Conservation (phyloP, 2,113 vertebrate species). For the Oncorhynchus keta region DNA sequence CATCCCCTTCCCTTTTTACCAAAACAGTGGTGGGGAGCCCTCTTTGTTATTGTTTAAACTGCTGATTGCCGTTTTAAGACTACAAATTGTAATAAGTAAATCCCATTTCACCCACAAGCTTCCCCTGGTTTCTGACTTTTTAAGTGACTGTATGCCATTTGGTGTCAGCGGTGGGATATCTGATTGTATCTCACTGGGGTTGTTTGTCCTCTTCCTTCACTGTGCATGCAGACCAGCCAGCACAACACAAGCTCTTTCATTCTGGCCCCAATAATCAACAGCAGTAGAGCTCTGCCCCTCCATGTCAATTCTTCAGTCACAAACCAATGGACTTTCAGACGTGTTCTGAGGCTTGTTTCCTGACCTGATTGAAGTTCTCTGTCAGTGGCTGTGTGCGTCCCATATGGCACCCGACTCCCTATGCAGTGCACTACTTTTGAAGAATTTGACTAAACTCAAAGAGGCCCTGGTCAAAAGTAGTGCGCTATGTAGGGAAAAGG, state of each 20-base stretch:
- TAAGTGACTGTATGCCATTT: no score
- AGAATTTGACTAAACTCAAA: no score
- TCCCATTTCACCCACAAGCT: no score
- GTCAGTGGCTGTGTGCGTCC: background rate
- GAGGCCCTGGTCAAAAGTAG: no score
- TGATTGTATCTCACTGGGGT: background rate
- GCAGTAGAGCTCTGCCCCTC: background rate
- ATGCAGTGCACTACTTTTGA: no score
- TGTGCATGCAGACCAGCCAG: background rate
- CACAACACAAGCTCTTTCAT: no score
- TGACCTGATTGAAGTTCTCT: slow-evolving; percentile 64
- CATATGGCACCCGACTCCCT: no score
- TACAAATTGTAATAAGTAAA: background rate
- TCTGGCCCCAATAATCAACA: background rate
- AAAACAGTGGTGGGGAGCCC: no score
- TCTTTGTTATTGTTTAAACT: no score
- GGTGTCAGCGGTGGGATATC: background rate
- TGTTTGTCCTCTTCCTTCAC: background rate
- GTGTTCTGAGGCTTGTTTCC: slow-evolving; percentile 52
- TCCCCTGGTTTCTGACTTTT: no score
- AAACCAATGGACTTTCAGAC: slow-evolving; percentile 43
- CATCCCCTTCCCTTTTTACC: no score
- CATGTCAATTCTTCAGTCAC: slow-evolving; percentile 44
- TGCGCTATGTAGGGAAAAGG: no score
- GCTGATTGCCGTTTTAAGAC: background rate